Conservation (phyloP, 2,888 invertebrate species). For the Uloborus plumipes region DNA sequence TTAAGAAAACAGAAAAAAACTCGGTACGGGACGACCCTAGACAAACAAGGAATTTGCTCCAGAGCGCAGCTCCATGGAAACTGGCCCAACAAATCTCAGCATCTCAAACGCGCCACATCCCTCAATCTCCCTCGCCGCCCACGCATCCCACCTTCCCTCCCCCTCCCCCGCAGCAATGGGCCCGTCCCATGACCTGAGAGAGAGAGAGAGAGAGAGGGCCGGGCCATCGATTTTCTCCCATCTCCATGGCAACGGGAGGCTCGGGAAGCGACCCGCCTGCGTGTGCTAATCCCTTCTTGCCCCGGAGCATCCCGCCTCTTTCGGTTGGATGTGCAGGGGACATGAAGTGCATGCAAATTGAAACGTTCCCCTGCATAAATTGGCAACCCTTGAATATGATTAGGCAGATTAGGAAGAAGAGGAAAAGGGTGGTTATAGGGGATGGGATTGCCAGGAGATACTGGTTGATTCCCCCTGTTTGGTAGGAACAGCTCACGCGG, state of each 20-base stretch:
- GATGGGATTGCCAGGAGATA: no score
- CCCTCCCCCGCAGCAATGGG: conserved; percentile 15
- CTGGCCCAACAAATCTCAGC: no score
- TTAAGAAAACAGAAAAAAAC: no score
- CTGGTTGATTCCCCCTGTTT: no score
- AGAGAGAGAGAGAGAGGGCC: no score
- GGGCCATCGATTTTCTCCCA: conserved; percentile 21
- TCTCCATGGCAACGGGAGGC: conserved; percentile 35
- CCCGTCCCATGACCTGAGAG: conserved; percentile 4
- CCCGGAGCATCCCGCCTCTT: conserved; percentile 10
- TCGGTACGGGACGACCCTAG: no score
- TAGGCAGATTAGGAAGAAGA: conserved; percentile 49
- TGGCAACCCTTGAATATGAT: conserved; percentile 60
- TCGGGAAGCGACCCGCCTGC: conserved; percentile 27
- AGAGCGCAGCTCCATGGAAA: no score
- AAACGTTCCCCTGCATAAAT: conserved; percentile 60
- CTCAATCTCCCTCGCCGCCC: no score
- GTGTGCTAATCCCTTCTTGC: not conserved
- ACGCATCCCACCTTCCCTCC: conserved; percentile 23
- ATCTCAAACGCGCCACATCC: no score
- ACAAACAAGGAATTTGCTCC: no score
- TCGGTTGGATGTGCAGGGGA: not conserved
- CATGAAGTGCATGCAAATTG: conserved; percentile 54
- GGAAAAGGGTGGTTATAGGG: conserved; percentile 3
- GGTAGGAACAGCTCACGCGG: no score